Percentiles rank a stretch among this genome's conserved stretches.
phyloP scores from a whole-genome alignment of 2,888 invertebrate species.

The Ariolimax columbianus region DNA sequence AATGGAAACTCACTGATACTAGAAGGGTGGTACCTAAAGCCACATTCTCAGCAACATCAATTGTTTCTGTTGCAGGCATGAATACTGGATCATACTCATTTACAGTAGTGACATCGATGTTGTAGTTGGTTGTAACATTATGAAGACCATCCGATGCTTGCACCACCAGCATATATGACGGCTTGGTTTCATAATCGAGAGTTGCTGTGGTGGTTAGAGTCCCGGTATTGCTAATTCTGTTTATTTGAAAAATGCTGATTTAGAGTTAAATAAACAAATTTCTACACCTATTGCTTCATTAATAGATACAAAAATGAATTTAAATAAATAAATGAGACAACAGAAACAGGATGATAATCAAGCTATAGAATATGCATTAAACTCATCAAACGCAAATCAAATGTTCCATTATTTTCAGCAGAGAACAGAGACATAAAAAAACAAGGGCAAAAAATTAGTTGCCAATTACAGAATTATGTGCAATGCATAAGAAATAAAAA shows the following conservation, averaged over 20 bases:
- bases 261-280: not conserved
- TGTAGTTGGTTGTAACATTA: slow-evolving; percentile 57
- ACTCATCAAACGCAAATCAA: no score
- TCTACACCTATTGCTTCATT: not conserved
- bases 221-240: slow-evolving; percentile 52
- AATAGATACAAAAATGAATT: not conserved
- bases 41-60: slow-evolving; percentile 59
- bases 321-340: no score
- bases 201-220: slow-evolving; percentile 53
- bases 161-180: slow-evolving; percentile 60
- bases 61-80: slow-evolving; percentile 52
- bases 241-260: not conserved
- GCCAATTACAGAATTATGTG: no score
- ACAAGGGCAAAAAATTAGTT: no score
- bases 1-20: slow-evolving; percentile 15
- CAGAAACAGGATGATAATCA: no score
- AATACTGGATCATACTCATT: slow-evolving; percentile 65
- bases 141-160: slow-evolving; percentile 58
- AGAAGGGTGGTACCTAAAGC: slow-evolving; percentile 42
- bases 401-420: no score
- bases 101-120: slow-evolving; percentile 58
- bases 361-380: no score
- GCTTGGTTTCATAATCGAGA: slow-evolving; percentile 65
- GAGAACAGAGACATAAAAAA: no score
- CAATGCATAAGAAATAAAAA: no score